Evolutionary conservation across 2,888 invertebrate species (phyloP), one percentile per base, ranked within the genome.

Genomic region (Xanthorhoe spadicearia): DNA sequence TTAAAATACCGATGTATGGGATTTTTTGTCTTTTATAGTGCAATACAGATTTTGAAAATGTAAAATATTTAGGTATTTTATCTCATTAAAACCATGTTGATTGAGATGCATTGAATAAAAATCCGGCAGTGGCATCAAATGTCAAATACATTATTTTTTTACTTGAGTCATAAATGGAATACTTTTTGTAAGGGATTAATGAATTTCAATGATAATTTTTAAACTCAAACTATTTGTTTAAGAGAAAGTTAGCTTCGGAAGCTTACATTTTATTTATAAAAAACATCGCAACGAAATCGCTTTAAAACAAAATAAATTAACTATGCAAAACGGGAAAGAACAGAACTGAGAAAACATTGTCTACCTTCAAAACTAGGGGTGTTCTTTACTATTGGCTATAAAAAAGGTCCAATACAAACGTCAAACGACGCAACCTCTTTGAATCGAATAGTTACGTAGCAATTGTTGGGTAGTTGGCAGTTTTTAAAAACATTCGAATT

Each of bases 331-430:
- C 53, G 52, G 19, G 35, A 57, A 49, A 55, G 50, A 54, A 66
- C 58, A 62, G 54, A 43, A 43, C 59, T 52, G 63, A 52, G 50
- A 64, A 66, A 64, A 61, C 59, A 38, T n/a, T 13, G 48, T 56
- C 59, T 52, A 35, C 61, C 57, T 59, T 54, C 23, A 56, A 38
- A 32, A 66, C 53, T 55, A 57, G 55, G 49, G 63, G 48, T 61
- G 62, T 82, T 82, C 80, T 80, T 79, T 77, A 79, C 79, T 77
- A 59, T 66, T 62, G 79, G 75, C 84, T 79, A 84, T 85, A 86
- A 86, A 87, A 85, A 87, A 83, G 85, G 86, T 84, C 82, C 75
- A 77, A 78, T 74, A 76, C 79, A 78, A 83, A 85, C 78, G 83
- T 80, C 86, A 83, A 84, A 71, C 69, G 52, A 83, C 75, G 74